A percentile compares a stretch with the other conserved stretches of the same genome.
Evolutionary conservation across 2,113 vertebrate species (phyloP).

Genomic region (Perca schrenkii): DNA sequence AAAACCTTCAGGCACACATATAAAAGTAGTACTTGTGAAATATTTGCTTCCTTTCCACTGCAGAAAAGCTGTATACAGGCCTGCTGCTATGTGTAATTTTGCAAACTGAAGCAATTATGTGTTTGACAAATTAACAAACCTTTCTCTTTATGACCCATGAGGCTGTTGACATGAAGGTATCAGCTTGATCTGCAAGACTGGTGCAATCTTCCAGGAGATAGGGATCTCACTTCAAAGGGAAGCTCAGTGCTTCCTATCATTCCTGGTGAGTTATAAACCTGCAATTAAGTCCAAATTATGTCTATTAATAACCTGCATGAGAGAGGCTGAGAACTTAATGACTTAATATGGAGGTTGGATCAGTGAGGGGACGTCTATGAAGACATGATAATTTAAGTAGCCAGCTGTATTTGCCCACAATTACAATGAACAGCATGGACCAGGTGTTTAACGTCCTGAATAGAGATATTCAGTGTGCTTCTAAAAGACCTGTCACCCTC

Average conservation of each 20-base stretch:
- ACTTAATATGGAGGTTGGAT: slow-evolving; percentile 68
- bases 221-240: slow-evolving; percentile 78
- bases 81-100: background rate
- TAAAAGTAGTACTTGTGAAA: background rate
- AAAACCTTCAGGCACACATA: background rate
- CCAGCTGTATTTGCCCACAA: slow-evolving; percentile 80
- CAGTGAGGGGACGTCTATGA: slow-evolving; percentile 77
- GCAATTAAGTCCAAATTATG: slow-evolving; percentile 77
- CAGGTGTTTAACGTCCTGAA: slow-evolving; percentile 94
- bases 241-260: slow-evolving; percentile 76
- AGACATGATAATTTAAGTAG: slow-evolving; percentile 86
- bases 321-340: slow-evolving; percentile 75
- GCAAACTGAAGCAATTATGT: slow-evolving; percentile 6
- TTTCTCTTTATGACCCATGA: slow-evolving; percentile 36
- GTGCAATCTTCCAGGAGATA: slow-evolving; percentile 69
- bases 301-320: slow-evolving; percentile 78
- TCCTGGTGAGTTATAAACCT: slow-evolving; percentile 78
- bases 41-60: slow-evolving; percentile 7
- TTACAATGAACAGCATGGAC: slow-evolving; percentile 77
- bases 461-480: slow-evolving; percentile 88
- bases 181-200: slow-evolving; percentile 58
- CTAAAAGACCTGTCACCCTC: slow-evolving; percentile 83
- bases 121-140: slow-evolving; percentile 60
- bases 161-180: slow-evolving; percentile 64
- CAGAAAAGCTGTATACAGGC: background rate